Conservation (phyloP, 1,140 invertebrate species). For the Ladona fulva region DNA sequence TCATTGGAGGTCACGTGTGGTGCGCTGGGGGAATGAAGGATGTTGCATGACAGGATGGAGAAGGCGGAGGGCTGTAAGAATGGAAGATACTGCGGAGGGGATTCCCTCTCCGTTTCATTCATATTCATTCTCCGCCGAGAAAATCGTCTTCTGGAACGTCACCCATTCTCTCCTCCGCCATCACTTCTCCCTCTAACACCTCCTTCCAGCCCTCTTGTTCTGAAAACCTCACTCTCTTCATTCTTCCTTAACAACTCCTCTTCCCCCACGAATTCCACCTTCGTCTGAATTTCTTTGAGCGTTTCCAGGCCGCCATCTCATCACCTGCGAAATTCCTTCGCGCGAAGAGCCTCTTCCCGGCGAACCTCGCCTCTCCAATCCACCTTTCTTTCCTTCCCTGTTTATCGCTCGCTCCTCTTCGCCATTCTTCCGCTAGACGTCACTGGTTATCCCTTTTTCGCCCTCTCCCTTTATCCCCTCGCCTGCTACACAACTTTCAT, state of each 20-base stretch:
- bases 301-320: not conserved
- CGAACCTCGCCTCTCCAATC: no score
- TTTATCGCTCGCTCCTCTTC: not conserved
- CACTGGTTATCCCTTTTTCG: not conserved
- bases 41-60: no score
- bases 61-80: no score
- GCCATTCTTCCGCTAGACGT: not conserved
- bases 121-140: not conserved
- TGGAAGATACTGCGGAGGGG: no score
- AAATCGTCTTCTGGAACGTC: not conserved
- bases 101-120: not conserved
- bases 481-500: not conserved
- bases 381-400: no score
- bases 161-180: not conserved
- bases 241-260: not conserved
- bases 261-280: not conserved
- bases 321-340: conserved; percentile 7
- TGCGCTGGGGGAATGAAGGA: no score
- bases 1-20: no score
- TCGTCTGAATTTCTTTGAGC: not conserved
- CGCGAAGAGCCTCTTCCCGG: no score
- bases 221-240: not conserved
- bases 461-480: not conserved
- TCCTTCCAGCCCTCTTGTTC: not conserved
- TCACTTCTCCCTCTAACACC: not conserved